Base-by-base conservation (phyloP, 92 coral and sea anemone species). In the Paragorgia papillata region DNA sequence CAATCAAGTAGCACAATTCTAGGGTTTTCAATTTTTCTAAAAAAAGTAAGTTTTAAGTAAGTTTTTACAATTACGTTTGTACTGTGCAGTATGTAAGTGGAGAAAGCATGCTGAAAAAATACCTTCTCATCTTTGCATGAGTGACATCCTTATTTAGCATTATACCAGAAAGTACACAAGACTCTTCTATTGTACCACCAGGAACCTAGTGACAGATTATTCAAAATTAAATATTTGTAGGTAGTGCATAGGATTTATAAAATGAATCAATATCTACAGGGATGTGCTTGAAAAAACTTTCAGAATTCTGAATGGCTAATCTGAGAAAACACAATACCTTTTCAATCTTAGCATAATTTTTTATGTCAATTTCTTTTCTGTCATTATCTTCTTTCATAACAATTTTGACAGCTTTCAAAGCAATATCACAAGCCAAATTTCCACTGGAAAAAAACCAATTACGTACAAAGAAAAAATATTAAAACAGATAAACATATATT, bases 121-220 rank as follows among this genome's bases (percentile, higher is more conserved):
- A 95, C 99, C 99, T 95, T 80, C 85, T 88, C 99, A 95, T 95
- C 83, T 92, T 91, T 69, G 95, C 89, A 77, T 95, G 99, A 4
- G 97, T 91, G 44, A 95, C 97, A 83, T 95, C 99, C 74, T 95
- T 95, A 75, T 95, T 95, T 22, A 95, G 74, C 99, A 95, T 95
- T 1, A 95, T 96, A 30, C 99, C 99, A 65, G 97, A 79, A 7
- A 95, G 83, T 49, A 95, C 99, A 87, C 86, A 79, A 15, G 99
- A 95, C 66, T 95, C 99, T 75, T 95, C 99, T 43, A 95, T 85
- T 40, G 90, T 93, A 30, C 96, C 99, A 20, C 99, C 99, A n/a
- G 99, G 99, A 67, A 95, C 90, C 99, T 93, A 55, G 13, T 0
- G 41, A 1, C 29, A 13, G 41, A 30, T 1, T 21, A 17, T 1